Base-by-base conservation (phyloP, 2,797 vertebrate genomes). In the Hoplostethus atlanticus region DNA sequence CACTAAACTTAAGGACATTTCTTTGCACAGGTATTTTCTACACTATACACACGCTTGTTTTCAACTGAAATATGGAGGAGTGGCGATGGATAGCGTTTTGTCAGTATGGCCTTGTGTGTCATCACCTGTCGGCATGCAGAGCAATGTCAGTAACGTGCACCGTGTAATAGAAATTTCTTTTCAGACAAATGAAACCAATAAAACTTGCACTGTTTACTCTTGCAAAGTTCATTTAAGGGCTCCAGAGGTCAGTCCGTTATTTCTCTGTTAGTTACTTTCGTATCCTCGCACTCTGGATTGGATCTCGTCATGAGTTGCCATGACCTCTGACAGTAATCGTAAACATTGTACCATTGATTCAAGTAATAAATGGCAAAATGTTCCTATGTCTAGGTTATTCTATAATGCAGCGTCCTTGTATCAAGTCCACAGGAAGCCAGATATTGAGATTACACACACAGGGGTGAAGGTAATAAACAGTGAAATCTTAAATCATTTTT, bases 121-220 rank as follows among this genome's bases (percentile, higher is more conserved):
- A 64, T 71, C 70, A 69, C 57, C 44, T 57, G 67, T 81, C 40
- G 69, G 25, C 5, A 56, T 83, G 81, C 84, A 83, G 67, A 75
- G 68, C 63, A 55, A 84, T 69, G 84, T 86, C 82, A 31, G 69
- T 72, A 71, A 79, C 38, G 28, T 65, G 66, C 80, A 85, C 75
- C 73, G 74, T 83, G 84, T 87, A 83, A 80, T 65, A 76, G 44
- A 77, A 73, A 77, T 25, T 67, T 63, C 70, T 84, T 84, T 73
- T 28, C 61, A 85, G 87, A 80, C 48, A 73, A 90, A 90, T 91
- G 86, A 91, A 92, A 89, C 90, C 87, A 91, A 92, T 91, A 91
- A 93, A 93, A 78, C 82, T 91, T 91, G 89, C 91, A 92, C 90
- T 93, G 88, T 93, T 91, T 91, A 90, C 90, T 90, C 84, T 68